A percentile compares a stretch with the other conserved stretches of the same genome.
Conservation (phyloP, 1,140 invertebrate species). For the Cotesia vestalis region DNA sequence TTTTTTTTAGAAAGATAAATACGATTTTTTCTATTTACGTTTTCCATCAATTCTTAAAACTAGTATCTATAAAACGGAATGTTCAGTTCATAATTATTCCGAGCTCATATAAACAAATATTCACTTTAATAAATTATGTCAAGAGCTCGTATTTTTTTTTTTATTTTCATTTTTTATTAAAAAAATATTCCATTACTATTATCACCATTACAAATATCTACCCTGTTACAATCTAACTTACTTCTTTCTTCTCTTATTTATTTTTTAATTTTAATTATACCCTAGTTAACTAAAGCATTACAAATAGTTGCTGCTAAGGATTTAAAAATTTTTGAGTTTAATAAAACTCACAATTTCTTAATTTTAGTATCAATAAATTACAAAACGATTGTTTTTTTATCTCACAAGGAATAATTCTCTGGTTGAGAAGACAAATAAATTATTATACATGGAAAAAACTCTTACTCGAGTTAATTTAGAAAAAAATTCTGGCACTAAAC, state of each 20-base stretch:
- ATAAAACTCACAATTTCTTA: too few species aligned
- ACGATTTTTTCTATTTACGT: too few species aligned
- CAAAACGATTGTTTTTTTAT: too few species aligned
- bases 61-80: too few species aligned
- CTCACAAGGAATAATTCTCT: not conserved
- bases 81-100: not conserved
- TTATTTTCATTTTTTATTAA: not conserved
- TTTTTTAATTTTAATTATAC: not conserved
- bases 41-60: too few species aligned
- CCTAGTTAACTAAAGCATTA: slow-evolving; percentile 3
- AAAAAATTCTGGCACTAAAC: slow-evolving; percentile 12
- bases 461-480: not conserved
- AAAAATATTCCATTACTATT: slow-evolving; percentile 12
- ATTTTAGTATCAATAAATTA: too few species aligned
- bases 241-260: not conserved
- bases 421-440: slow-evolving; percentile 12
- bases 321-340: too few species aligned
- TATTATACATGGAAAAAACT: not conserved
- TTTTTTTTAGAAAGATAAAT: not conserved
- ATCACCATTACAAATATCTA: slow-evolving; percentile 15
- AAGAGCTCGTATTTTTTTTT: not conserved
- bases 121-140: not conserved
- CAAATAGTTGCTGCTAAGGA: too few species aligned
- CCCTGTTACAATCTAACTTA: slow-evolving; percentile 9
- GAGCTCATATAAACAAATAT: not conserved